phyloP scores from a whole-genome alignment of 2,888 invertebrate species.

The Tholera decimalis region DNA sequence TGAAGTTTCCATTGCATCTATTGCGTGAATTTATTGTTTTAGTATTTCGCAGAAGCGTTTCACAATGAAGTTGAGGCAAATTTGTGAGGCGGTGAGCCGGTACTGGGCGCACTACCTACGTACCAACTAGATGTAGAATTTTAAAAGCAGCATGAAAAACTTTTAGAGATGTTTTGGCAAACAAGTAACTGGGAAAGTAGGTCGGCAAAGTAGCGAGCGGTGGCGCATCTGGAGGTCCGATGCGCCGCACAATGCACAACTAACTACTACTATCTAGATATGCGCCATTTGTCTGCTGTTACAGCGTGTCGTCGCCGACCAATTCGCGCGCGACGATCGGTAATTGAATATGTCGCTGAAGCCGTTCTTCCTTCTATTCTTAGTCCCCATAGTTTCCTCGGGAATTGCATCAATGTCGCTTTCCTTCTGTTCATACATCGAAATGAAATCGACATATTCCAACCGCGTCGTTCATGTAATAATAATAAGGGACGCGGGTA shows the following conservation, averaged over 20 bases:
- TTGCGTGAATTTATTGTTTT: conserved; percentile 47
- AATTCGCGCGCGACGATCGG: conserved; percentile 14
- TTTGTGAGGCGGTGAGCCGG: conserved; percentile 59
- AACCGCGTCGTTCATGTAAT: conserved; percentile 3
- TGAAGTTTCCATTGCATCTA: conserved; percentile 47
- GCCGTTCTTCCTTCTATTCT: conserved; percentile 22
- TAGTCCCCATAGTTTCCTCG: conserved; percentile 20
- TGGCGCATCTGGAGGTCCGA: conserved; percentile 35
- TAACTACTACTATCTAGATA: conserved; percentile 27
- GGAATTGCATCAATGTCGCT: conserved; percentile 42
- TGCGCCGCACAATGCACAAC: conserved; percentile 29
- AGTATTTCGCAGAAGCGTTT: conserved; percentile 48
- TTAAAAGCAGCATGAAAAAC: conserved; percentile 66
- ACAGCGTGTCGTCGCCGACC: conserved; percentile 6
- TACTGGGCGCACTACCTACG: conserved; percentile 49
- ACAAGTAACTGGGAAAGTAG: conserved; percentile 70
- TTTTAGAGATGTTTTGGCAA: conserved; percentile 73
- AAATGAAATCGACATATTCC: conserved; percentile 19
- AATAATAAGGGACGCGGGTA: conserved; percentile 6
- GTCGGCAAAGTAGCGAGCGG: conserved; percentile 43
- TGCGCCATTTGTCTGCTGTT: conserved; percentile 40
- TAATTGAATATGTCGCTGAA: conserved; percentile 46
- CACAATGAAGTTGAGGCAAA: conserved; percentile 57
- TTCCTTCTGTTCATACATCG: conserved; percentile 20
- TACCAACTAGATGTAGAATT: conserved; percentile 59